These are phyloP conservation scores for Montipora efflorescens DNA, from an alignment of 64 coral and sea anemone species.

Conservation along the genomic window DNA sequence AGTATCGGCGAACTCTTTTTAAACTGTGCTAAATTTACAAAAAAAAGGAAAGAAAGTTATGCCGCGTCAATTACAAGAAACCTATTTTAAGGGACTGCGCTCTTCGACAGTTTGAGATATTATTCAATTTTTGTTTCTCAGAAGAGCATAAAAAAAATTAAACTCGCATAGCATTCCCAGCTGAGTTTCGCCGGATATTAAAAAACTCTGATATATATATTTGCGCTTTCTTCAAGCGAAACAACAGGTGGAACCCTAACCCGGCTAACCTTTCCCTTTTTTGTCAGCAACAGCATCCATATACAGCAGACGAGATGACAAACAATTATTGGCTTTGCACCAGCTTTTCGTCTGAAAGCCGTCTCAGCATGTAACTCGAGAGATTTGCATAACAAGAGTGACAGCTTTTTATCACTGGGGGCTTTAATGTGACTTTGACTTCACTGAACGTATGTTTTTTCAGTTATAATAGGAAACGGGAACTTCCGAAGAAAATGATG, in stretches of 20 bases:
- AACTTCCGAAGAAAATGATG: neutral
- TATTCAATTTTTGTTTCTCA: too few relatives aligned
- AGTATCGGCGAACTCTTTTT: neutral
- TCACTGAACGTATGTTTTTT: neutral
- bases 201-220: neutral
- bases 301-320: neutral
- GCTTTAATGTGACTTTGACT: neutral
- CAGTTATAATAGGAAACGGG: neutral
- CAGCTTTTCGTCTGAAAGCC: conserved; percentile 3
- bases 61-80: neutral
- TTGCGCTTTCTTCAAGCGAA: neutral
- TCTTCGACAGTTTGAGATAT: neutral
- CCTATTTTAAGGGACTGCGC: neutral
- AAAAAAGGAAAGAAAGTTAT: neutral
- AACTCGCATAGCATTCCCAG: neutral
- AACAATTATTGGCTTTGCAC: neutral
- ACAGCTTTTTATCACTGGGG: neutral
- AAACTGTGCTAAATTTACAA: neutral
- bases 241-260: neutral
- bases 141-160: neutral
- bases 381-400: neutral
- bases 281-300: neutral
- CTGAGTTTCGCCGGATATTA: neutral
- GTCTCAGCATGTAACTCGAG: neutral
- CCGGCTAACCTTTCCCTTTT: neutral